These are phyloP conservation scores for Tichodroma muraria DNA, from an alignment of 2,113 vertebrate species.

Conservation along the genomic window DNA sequence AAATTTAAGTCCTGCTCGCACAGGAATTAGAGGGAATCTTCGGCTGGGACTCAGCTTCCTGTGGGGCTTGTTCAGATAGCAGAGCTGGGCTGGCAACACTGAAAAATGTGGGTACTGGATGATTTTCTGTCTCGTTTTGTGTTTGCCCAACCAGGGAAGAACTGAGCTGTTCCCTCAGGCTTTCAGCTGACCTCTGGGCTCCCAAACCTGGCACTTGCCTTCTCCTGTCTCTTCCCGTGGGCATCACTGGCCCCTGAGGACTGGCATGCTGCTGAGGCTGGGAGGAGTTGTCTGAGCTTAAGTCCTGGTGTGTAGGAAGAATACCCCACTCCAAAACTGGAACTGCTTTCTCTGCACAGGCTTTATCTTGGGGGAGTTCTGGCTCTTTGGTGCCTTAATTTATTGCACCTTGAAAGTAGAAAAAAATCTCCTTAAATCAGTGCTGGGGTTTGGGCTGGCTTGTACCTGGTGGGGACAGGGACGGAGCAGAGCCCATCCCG, in stretches of 20 bases:
- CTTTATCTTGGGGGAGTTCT: background rate
- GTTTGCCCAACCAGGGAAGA: background rate
- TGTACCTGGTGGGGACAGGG: background rate
- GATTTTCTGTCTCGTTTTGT: background rate
- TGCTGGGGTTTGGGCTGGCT: background rate
- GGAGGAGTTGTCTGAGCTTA: background rate
- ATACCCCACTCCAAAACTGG: background rate
- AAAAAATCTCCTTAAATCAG: background rate
- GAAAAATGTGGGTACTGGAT: background rate
- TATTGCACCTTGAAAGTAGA: background rate
- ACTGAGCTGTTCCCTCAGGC: background rate
- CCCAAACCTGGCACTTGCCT: background rate
- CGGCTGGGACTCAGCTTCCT: background rate
- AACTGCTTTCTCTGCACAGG: background rate
- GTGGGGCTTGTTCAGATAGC: background rate
- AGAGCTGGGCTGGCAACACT: background rate
- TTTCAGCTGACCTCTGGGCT: background rate
- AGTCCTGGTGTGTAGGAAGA: background rate
- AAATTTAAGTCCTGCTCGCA: rapidly evolving
- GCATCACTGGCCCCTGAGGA: background rate
- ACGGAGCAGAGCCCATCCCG: background rate
- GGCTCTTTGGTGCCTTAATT: constrained; percentile 7
- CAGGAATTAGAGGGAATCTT: background rate
- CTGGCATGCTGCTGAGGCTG: background rate
- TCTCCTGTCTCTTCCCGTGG: background rate